Evolutionary conservation across 2,888 invertebrate genomes (phyloP), one percentile per base, ranked within the genome.

Genomic region (Pecten maximus): DNA sequence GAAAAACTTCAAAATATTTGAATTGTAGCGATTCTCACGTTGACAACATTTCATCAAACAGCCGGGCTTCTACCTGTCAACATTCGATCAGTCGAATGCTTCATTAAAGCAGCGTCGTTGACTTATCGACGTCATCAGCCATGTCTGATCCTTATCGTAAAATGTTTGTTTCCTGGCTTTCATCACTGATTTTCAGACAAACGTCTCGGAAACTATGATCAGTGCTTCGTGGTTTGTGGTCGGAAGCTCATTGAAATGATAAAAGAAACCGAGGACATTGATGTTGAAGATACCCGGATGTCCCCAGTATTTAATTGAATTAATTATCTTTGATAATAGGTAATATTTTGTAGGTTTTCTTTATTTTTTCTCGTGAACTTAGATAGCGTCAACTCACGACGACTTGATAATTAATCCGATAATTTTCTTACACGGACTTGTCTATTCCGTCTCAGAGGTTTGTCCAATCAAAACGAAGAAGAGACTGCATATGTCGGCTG

Each of bases 171-270:
- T 74, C 74, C 35, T 74, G n/a, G 28, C 74, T 74, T 60, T 28
- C 74, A 35, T 74, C 74, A 35, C 3, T 10, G 28, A 74, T 74
- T 35, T 35, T 2, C 60, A 60, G 60, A 60, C 23, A 60, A 60
- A 60, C 74, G 74, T 74, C 74, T 74, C 28, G 74, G 74, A 74
- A 74, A 74, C 74, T 74, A 74, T 74, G 74, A 74, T 74, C 74
- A 74, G 28, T 74, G 74, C 35, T 74, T 74, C 35, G 74, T 74
- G 74, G 74, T 35, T 74, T 74, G 74, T 74, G 74, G 74, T 74
- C 2, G 74, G 74, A 74, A 74, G 74, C 74, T 74, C 28, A 74
- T 74, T 74, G 28, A 35, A 74, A 74, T 74, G 74, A 74, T 74
- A 35, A 74, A 74, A 74, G 74, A 74, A 74, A 15, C 2, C 35